Percentiles rank a stretch among this genome's conserved stretches.
Conservation (phyloP, 1,140 invertebrate genomes). For the Caenorhabditis remanei region DNA sequence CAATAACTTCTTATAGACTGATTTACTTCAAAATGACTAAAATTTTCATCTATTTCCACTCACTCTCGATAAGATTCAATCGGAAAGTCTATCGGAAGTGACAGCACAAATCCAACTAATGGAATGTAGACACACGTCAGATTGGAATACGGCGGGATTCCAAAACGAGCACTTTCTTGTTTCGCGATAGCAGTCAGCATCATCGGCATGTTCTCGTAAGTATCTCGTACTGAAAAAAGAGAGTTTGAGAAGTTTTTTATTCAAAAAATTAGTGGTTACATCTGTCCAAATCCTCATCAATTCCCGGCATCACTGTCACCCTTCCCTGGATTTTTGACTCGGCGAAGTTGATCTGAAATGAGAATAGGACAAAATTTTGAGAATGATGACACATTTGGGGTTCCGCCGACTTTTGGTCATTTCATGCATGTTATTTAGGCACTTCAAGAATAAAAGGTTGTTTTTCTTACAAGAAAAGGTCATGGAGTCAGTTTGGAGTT, state of each 20-base stretch:
- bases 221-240: constrained; percentile 69
- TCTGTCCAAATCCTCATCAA: constrained; percentile 72
- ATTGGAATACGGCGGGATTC: constrained; percentile 65
- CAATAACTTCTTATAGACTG: no score
- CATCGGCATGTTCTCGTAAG: constrained; percentile 68
- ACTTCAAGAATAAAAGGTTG: no score
- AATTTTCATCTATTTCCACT: no score
- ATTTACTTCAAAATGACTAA: no score
- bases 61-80: constrained; percentile 20
- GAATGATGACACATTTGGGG: no score
- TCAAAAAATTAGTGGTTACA: constrained; percentile 56
- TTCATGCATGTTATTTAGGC: no score
- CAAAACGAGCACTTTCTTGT: constrained; percentile 67
- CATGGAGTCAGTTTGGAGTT: no score
- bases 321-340: constrained; percentile 72
- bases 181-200: constrained; percentile 71
- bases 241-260: no score
- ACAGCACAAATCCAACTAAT: constrained; percentile 74
- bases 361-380: no score
- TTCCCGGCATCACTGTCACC: constrained; percentile 72
- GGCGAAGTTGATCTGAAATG: constrained; percentile 72
- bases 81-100: constrained; percentile 65
- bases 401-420: no score
- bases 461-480: no score
- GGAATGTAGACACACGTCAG: constrained; percentile 72